Percentiles rank a stretch among this genome's conserved stretches.
Evolutionary conservation across 1,140 invertebrate species (phyloP).

Genomic region (Drosophila nigrodunni): DNA sequence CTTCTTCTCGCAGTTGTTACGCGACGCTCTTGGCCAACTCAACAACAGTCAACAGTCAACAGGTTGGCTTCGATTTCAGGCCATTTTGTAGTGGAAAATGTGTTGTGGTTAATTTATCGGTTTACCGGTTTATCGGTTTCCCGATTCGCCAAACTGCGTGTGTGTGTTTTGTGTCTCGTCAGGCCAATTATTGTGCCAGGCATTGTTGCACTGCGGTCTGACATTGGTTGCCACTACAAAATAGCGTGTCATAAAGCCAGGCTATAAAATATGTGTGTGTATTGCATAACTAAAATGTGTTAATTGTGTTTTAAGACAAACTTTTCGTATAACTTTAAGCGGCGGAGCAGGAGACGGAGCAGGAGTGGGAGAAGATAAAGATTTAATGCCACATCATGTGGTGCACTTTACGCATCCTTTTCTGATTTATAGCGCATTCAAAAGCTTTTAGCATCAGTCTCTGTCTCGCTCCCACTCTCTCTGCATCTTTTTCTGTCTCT

Average conservation of each 20-base stretch:
- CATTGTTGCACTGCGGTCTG: slow-evolving; percentile 11
- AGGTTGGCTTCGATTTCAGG: slow-evolving; percentile 44
- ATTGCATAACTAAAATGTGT: slow-evolving; percentile 35
- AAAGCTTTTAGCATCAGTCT: slow-evolving; percentile 58
- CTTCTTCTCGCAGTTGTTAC: slow-evolving; percentile 55
- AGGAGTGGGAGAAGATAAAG: background rate
- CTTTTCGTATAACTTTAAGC: background rate
- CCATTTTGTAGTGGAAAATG: background rate
- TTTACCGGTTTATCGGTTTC: slow-evolving; percentile 7
- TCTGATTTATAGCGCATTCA: slow-evolving; percentile 51
- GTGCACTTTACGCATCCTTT: slow-evolving; percentile 10
- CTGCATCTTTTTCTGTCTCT: background rate
- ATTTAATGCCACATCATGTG: slow-evolving; percentile 13
- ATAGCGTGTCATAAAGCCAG: background rate
- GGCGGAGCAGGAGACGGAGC: no score
- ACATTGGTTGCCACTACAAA: slow-evolving; percentile 34
- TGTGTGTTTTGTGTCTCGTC: background rate
- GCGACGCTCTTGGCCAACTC: slow-evolving; percentile 53
- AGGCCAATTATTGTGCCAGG: slow-evolving; percentile 14
- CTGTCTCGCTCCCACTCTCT: background rate
- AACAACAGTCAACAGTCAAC: slow-evolving; percentile 36
- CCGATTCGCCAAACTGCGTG: background rate
- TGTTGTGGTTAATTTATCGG: slow-evolving; percentile 11
- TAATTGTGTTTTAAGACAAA: slow-evolving; percentile 17
- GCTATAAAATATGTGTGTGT: background rate